These are phyloP conservation scores for Apamea sordens DNA, from an alignment of 2,888 invertebrate genomes.

Conservation along the genomic window DNA sequence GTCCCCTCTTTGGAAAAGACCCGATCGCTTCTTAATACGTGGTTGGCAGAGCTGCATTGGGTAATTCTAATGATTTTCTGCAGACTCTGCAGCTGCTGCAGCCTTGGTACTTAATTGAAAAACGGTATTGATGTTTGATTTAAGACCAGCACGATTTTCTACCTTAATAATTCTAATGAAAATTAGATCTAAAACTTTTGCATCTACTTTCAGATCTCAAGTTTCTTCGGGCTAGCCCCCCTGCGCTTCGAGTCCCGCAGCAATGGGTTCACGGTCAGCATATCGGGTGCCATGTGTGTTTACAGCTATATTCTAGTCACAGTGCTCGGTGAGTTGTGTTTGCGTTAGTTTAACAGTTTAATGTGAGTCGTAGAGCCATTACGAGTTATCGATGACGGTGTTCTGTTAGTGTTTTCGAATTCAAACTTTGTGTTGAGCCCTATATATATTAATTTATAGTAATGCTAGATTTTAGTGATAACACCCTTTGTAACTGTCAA, in stretches of 20 bases:
- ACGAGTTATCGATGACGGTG: not conserved
- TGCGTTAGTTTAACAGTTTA: not conserved
- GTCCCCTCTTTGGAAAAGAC: not conserved
- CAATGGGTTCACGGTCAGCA: conserved; percentile 80
- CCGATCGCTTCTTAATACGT: not conserved
- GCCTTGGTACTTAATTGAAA: not conserved
- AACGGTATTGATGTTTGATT: not conserved
- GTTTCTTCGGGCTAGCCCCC: conserved; percentile 86
- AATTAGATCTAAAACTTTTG: not conserved
- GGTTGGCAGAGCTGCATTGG: not conserved
- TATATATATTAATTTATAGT: not conserved
- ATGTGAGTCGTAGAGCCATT: not conserved
- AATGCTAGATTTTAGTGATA: not conserved
- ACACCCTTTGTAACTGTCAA: not conserved
- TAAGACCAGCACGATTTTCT: not conserved
- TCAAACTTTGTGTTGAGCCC: not conserved
- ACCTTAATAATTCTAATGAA: not conserved
- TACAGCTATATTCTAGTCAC: conserved; percentile 86
- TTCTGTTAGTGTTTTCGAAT: not conserved
- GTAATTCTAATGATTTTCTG: not conserved
- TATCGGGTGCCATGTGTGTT: conserved; percentile 85
- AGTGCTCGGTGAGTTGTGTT: conserved; percentile 77
- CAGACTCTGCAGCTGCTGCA: not conserved
- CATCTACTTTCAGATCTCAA: conserved; percentile 80
- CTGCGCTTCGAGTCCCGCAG: conserved; percentile 81